Evolutionary conservation across 2,113 vertebrate genomes (phyloP), one percentile per base, ranked within the genome.

Genomic region (Lepidothrix coronata): DNA sequence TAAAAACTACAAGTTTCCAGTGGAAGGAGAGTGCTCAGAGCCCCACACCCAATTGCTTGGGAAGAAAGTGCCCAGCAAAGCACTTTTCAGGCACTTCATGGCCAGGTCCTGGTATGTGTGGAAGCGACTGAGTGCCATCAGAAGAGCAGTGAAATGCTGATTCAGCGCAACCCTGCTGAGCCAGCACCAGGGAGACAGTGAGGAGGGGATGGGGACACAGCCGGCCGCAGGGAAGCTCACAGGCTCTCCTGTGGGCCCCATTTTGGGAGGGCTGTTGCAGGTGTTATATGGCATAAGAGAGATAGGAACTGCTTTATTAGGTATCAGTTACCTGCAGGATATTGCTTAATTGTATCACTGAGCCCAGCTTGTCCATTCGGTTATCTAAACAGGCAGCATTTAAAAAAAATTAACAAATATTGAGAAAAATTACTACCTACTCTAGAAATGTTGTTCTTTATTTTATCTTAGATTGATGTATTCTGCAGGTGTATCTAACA

Each of bases 61-160:
- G 28, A 71, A 57, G 49, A 20, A 76, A 63, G 14, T n/a, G 51
- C 58, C 37, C 72, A 86, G 80, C 63, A 61, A 71, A 95, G 80
- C 51, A 23, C 48, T 63, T 86, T 92, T 33, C 17, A 46, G 66
- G 51, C 9, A 4, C 46, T 77, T 58, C 72, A 25, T 10, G 65
- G 68, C 54, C 31, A 4, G 5, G 24, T 19, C 55, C n/a, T 20
- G 76, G 39, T 61, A 52, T 3, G 76, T 2, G 37, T 6, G 24
- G 71, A 44, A 71, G 59, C 30, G 2, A 57, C 30, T 0, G 2
- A 41, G 63, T 0, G 7, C 19, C 0, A 1, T 9, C 2, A 1
- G 73, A 46, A 48, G 22, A n/a, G 88, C 57, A 14, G 31, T 0
- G 1, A 76, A 78, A 81, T 14, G 91, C 91, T 83, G 59, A 44